Evolutionary conservation across 2,113 vertebrate species (phyloP).

Genomic region (Perca fluviatilis): DNA sequence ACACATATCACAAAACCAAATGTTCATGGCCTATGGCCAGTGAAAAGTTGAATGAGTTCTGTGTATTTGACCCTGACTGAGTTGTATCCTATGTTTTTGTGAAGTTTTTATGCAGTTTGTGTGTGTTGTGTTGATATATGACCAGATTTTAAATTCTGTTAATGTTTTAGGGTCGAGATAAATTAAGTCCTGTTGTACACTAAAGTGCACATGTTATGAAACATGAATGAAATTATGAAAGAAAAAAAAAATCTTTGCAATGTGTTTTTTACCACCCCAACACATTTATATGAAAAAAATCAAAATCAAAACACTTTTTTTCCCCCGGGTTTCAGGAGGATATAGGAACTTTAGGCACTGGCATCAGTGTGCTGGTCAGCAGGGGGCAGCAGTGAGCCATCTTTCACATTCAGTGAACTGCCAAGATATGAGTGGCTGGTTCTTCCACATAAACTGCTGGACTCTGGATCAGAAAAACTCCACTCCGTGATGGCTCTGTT

Average conservation of each 20-base stretch:
- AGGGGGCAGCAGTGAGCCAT: constrained; percentile 24
- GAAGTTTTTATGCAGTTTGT: too few species aligned
- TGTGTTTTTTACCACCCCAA: too few species aligned
- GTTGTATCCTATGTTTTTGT: neutral
- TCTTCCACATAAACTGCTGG: constrained; percentile 23
- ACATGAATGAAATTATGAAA: too few species aligned
- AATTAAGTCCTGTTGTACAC: neutral
- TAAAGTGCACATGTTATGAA: neutral
- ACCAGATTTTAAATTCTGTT: neutral
- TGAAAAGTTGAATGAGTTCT: neutral
- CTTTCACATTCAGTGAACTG: neutral
- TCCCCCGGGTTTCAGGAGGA: too few species aligned
- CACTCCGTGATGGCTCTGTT: constrained; percentile 43
- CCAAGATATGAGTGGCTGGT: neutral
- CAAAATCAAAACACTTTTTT: too few species aligned
- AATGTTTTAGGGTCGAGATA: neutral
- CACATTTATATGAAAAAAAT: too few species aligned
- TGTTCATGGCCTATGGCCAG: neutral
- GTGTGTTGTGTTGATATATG: neutral
- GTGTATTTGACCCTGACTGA: neutral
- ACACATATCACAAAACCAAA: too few species aligned
- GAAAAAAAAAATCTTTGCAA: too few species aligned
- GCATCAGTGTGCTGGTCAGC: neutral
- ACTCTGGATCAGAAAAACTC: constrained; percentile 33
- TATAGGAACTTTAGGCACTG: too few species aligned